Base-by-base conservation (phyloP, 2,888 invertebrate genomes). In the Sinopyrophorus schimmeli region DNA sequence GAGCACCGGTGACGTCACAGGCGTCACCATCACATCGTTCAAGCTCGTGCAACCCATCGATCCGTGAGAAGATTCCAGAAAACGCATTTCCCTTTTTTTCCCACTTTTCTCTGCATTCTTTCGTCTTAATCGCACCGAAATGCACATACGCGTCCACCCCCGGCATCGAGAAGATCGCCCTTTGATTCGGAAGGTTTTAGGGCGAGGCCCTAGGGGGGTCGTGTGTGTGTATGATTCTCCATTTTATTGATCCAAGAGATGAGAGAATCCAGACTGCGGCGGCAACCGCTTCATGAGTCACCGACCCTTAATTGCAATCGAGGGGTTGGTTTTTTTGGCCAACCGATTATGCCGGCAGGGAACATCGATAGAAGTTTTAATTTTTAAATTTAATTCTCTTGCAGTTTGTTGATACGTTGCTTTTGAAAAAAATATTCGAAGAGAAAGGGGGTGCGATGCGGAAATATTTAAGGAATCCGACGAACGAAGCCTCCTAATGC, bases 1-100 rank as follows among this genome's bases (percentile, higher is more conserved):
- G 72, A 70, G 71, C 72, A 72, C 72, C 72, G 72, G 63, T 73
- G 72, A 73, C 72, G 72, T 73, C 72, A 72, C 61, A 63, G 60
- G 67, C 66, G 67, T 68, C 68, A 65, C 62, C 61, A 62, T 58
- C 55, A 57, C 63, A 61, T 61, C 58, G 64, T 60, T 51, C 58
- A 47, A 69, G 15, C n/a, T 38, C 42, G 35, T 37, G 11, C 34
- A 69, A n/a, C 68, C 48, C 49, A 49, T 49, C 43, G 49, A 49
- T 49, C 42, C 30, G 15, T 40, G 39, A 41, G 27, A 30, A 38
- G 14, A n/a, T 28, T 28, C 14, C 12, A 5, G 30, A 3, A 5
- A 14, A 12, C 30, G 11, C 24, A n/a, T 9, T 24, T 24, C n/a
- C n/a, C 3, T 3, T n/a, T 3, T 24, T 24, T n/a, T 4, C 5